A percentile compares a stretch with the other conserved stretches of the same genome.
Evolutionary conservation across 2,797 vertebrate genomes (phyloP).

Genomic region (Leucoraja ocellata): DNA sequence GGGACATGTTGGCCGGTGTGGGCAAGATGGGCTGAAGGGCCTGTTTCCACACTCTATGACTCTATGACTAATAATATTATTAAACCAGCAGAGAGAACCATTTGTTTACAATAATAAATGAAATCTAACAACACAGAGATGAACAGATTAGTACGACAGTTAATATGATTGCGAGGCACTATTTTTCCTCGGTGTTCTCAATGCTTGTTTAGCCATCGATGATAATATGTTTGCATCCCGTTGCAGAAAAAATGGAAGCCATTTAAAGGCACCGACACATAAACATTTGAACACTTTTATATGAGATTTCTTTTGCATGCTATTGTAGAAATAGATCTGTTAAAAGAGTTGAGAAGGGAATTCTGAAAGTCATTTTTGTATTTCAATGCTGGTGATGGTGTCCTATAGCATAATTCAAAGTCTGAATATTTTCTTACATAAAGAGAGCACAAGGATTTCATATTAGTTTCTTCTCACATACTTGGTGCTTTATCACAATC

Average conservation of each 20-base stretch:
- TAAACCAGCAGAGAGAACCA: not conserved
- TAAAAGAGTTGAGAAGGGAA: not conserved
- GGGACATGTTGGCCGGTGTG: too few relatives aligned
- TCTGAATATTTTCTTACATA: not conserved
- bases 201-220: not conserved
- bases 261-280: not conserved
- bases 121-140: not conserved
- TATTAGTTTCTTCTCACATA: not conserved
- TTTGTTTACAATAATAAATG: not conserved
- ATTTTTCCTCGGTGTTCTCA: not conserved
- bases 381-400: not conserved
- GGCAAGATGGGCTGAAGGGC: too few relatives aligned
- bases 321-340: not conserved
- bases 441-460: not conserved
- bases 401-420: not conserved
- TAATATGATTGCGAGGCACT: not conserved
- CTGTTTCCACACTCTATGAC: too few relatives aligned
- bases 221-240: not conserved
- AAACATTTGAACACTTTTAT: not conserved
- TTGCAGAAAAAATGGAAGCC: not conserved
- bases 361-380: not conserved
- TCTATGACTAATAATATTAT: not conserved
- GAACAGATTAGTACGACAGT: not conserved
- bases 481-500: slow-evolving; percentile 4
- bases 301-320: not conserved